Evolutionary conservation across 1,140 invertebrate species (phyloP).

Genomic region (Chironomus striatipennis): DNA sequence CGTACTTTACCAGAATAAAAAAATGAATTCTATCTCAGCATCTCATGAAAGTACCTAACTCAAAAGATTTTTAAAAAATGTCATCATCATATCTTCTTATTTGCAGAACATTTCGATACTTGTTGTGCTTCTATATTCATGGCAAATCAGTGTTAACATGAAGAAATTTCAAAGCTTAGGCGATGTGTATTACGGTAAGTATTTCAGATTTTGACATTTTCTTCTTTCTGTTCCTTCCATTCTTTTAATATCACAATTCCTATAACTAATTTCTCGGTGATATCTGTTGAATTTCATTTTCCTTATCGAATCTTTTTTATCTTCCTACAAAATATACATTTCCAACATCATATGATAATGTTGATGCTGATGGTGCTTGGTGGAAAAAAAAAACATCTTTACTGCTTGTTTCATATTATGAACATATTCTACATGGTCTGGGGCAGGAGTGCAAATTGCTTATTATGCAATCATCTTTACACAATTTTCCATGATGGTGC

Average conservation of each 20-base stretch:
- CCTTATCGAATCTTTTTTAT: too few species aligned
- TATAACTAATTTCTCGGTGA: background rate
- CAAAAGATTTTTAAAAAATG: too few species aligned
- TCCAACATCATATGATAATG: background rate
- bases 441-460: conserved; percentile 61
- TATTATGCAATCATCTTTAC: conserved; percentile 64
- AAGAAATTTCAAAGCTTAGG: conserved; percentile 54
- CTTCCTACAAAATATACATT: conserved; percentile 27
- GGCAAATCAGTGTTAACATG: conserved; percentile 58
- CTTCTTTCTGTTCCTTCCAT: background rate
- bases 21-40: too few species aligned
- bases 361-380: conserved; percentile 31
- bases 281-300: conserved; percentile 25
- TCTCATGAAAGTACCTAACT: too few species aligned
- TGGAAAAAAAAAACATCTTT: too few species aligned
- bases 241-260: background rate
- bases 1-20: too few species aligned
- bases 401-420: too few species aligned
- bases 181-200: conserved; percentile 64
- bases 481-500: conserved; percentile 59
- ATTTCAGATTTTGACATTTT: background rate
- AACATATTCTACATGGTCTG: too few species aligned
- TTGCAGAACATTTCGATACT: conserved; percentile 60
- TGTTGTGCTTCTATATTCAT: conserved; percentile 59
- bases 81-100: background rate